A percentile compares a stretch with the other conserved stretches of the same genome.
Conservation (phyloP, 2,113 vertebrate species). For the Salvelinus alpinus region DNA sequence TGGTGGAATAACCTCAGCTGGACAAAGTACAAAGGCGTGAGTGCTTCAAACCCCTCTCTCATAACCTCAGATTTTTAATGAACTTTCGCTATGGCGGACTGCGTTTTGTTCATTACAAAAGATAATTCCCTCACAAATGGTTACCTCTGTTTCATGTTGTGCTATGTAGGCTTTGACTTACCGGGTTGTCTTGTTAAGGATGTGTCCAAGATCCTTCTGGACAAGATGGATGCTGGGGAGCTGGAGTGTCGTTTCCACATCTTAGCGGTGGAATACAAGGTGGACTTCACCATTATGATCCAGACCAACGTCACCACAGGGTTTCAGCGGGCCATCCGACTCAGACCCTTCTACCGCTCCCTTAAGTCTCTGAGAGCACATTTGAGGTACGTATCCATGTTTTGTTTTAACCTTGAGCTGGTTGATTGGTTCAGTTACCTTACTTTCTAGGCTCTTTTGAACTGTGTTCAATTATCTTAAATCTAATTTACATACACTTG, state of each 20-base stretch:
- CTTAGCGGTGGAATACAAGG: constrained; percentile 15
- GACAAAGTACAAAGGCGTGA: constrained; percentile 39
- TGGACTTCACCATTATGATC: constrained; percentile 56
- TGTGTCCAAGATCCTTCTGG: constrained; percentile 22
- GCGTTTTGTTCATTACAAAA: no score
- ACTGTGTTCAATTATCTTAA: no score
- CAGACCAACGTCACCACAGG: constrained; percentile 48
- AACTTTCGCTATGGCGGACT: background rate
- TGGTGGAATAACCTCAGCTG: constrained; percentile 38
- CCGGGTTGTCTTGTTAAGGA: constrained; percentile 20
- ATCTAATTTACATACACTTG: no score
- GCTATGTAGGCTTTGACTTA: no score
- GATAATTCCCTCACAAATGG: background rate
- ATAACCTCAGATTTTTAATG: background rate
- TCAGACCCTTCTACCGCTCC: constrained; percentile 50
- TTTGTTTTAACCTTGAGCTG: background rate
- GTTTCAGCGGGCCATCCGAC: constrained; percentile 32
- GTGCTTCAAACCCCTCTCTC: background rate
- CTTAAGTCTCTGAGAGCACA: constrained; percentile 34
- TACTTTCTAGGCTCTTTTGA: no score
- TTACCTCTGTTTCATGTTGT: background rate
- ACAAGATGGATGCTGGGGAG: constrained; percentile 26
- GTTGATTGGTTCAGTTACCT: no score
- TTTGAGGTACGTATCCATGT: constrained; percentile 40
- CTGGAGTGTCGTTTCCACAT: constrained; percentile 23